Base-by-base conservation (phyloP, 2,797 vertebrate species). In the Macroramphosus scolopax region DNA sequence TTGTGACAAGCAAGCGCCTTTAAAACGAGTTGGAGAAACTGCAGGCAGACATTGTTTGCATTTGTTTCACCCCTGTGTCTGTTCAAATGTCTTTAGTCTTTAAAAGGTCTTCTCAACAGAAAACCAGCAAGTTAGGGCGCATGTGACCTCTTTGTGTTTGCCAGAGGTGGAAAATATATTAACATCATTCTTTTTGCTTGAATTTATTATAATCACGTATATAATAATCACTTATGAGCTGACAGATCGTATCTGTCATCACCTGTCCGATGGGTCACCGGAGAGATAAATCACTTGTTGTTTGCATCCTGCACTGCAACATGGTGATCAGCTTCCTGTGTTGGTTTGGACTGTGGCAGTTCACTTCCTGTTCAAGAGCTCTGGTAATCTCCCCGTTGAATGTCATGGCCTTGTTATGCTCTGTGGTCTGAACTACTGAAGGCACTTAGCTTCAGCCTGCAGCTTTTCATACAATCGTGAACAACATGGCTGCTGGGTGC, bases 401-500 rank as follows among this genome's bases (percentile, higher is more conserved):
- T 86, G 81, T 84, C 82, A 84, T 49, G 72, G 76, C 77, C 82
- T 82, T 73, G 78, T 82, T 86, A 78, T 80, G 68, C 61, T 79
- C 71, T 84, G 84, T 70, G 84, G 79, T 83, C 64, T 73, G 52
- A 61, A 72, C 54, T 69, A 65, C 65, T 72, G 78, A 65, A 83
- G 85, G 81, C 82, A 82, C 77, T 83, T 81, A 36, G 63, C 78
- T 78, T 79, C 69, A 77, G 33, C 47, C 64, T 20, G 63, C 60
- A 61, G 60, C 66, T 81, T 77, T 59, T 75, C 77, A 82, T 70
- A 69, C 38, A 63, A 42, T 55, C 14, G 22, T 49, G 62, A 60
- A 42, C 26, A 54, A 18, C 17, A 24, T 34, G 18, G 63, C 31
- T 44, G 35, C 48, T 47, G 64, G 43, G 34, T n/a, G n/a, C n/a